Base-by-base conservation (phyloP, 2,797 vertebrate genomes). In the Sebastes iracundus region DNA sequence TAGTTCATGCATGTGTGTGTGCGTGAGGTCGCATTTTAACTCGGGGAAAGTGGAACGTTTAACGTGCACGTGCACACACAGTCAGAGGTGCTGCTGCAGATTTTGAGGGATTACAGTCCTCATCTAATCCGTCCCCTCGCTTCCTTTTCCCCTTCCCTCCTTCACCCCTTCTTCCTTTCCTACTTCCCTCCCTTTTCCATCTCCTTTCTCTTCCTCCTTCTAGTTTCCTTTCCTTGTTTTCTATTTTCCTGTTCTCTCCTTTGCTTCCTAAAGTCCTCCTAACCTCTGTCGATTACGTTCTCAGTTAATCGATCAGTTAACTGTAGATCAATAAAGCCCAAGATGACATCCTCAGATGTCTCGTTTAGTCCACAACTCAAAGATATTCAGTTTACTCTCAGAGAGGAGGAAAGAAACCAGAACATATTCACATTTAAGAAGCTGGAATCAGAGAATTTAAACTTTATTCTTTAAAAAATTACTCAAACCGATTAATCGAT, bases 91-190 rank as follows among this genome's bases (percentile, higher is more conserved):
- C 32, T 69, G 52, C 80, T 78, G 77, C 81, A 72, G 13, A 69
- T 74, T 83, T 78, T 84, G 77, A 89, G 55, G 71, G 61, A 82
- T 87, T 77, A 83, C 12, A 67, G 67, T 60, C 61, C n/a, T 28
- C 12, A 9, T 79, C 28, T 42, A 80, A 83, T 70, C 74, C 70
- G 35, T 61, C 72, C 38, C 33, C 49, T 75, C 42, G 7, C 58
- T 52, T 55, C 55, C 18, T 28, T 65, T 22, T 55, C 20, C 4
- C 35, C 55, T 27, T 59, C n/a, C 4, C 20, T 68, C 42, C 32
- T 12, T 35, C 6, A 46, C 3, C 27, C 30, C 13, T 46, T 20
- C 55, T 62, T 35, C 6, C 11, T 62, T 60, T 42, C 4, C 14
- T 35, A 23, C 32, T 25, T 16, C 38, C 18, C 4, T 22, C 30